Evolutionary conservation across 2,797 vertebrate species (phyloP).

Genomic region (Microctenopoma steveboyesi): DNA sequence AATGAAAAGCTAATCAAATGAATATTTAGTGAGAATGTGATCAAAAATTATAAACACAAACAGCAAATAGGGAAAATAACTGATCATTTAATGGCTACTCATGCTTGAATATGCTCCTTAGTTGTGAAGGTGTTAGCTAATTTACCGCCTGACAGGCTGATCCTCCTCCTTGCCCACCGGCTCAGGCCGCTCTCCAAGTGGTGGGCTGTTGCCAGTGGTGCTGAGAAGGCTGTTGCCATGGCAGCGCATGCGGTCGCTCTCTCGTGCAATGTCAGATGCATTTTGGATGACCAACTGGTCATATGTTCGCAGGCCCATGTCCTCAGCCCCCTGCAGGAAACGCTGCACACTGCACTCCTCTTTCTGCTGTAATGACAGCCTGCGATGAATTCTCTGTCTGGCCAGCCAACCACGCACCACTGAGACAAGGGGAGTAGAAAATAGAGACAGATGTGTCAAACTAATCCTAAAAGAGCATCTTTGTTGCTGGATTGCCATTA

Average conservation of each 20-base stretch:
- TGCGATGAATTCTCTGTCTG: conserved; percentile 81
- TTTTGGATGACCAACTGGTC: conserved; percentile 98
- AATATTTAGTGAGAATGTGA: background rate
- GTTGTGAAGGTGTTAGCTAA: background rate
- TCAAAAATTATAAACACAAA: conserved; percentile 1
- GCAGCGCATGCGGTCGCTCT: conserved; percentile 91
- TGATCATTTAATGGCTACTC: background rate
- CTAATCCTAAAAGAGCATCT: background rate
- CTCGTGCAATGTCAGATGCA: conserved; percentile 85
- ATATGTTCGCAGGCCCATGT: conserved; percentile 95
- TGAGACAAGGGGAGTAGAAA: conserved; percentile 55
- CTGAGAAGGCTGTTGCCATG: conserved; percentile 82
- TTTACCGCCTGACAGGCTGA: conserved; percentile 86
- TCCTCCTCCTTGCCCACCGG: conserved; percentile 85
- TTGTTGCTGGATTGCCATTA: background rate
- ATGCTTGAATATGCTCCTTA: background rate
- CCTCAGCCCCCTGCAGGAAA: conserved; percentile 97
- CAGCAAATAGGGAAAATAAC: background rate
- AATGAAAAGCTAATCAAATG: background rate
- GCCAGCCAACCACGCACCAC: conserved; percentile 93
- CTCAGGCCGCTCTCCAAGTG: conserved; percentile 85
- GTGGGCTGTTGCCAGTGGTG: conserved; percentile 74
- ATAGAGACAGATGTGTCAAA: conserved; percentile 26
- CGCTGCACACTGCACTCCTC: conserved; percentile 83
- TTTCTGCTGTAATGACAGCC: conserved; percentile 81